These are phyloP conservation scores for Solenodon paradoxus DNA, from an alignment of 2,113 vertebrate species.

Conservation along the genomic window DNA sequence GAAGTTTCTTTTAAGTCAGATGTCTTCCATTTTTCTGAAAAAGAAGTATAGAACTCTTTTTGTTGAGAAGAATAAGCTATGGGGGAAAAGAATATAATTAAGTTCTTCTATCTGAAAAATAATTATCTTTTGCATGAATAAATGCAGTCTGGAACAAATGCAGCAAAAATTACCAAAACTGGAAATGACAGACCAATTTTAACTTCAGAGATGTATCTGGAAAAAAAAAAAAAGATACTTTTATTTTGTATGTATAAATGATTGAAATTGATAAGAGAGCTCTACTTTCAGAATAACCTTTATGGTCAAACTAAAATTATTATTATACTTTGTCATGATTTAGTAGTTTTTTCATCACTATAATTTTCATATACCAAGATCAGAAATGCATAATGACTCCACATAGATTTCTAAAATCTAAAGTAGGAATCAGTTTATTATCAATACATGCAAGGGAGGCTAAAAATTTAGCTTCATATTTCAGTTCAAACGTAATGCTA, in stretches of 20 bases:
- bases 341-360: background rate
- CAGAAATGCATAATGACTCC: background rate
- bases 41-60: background rate
- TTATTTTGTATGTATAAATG: background rate
- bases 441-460: background rate
- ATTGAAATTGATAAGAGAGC: background rate
- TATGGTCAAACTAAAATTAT: background rate
- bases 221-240: background rate
- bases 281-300: background rate
- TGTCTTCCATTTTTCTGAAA: background rate
- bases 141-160: constrained; percentile 4
- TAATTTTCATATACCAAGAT: background rate
- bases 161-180: background rate
- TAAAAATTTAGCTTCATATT: background rate
- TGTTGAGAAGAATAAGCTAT: background rate
- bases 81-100: background rate
- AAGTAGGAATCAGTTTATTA: constrained; percentile 23
- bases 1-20: background rate
- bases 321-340: background rate
- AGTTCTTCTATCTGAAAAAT: background rate
- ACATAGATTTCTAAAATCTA: background rate
- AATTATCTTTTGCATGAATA: background rate
- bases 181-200: background rate
- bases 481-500: background rate
- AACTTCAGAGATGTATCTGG: background rate